Evolutionary conservation across 2,888 invertebrate species (phyloP), one percentile per base, ranked within the genome.

Genomic region (Brachylomia viminalis): DNA sequence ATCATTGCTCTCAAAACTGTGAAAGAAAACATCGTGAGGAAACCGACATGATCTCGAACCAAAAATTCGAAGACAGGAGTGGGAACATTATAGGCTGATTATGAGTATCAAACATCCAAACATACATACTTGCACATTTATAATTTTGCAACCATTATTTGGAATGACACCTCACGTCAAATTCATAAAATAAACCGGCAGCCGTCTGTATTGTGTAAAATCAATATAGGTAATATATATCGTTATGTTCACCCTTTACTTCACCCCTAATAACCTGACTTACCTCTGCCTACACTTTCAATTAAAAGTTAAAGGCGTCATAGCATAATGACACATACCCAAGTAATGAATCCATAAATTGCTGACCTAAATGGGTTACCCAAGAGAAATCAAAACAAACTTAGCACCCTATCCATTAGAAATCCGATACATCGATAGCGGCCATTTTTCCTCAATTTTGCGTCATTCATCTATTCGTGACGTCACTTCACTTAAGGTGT

Each of bases 401-500:
- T 79, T 75, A 81, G 64, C 80, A 80, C 79, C 79, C 84, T 67
- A 85, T 88, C 93, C 94, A 94, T 94, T 94, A 93, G 94, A 89
- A 83, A 94, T 82, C 87, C 75, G 92, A 94, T 92, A 92, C 83
- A 82, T 84, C 30, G 47, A 59, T 66, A 82, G 80, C 76, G 38
- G 84, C 72, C 80, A 77, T 86, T 84, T 79, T 85, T 82, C 76
- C 76, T 68, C 83, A 76, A 87, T 88, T 90, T 87, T 77, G 79
- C 85, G 81, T 82, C 87, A 87, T 91, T 88, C 87, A 85, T 86
- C 86, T 82, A 86, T 78, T 76, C 65, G 73, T 84, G 77, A 79
- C 84, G 80, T 85, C 79, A 85, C 84, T 90, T 90, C 93, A 93
- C 94, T 94, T 93, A 93, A 91, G 89, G 92, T 93, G 88, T 94